A percentile compares a stretch with the other conserved stretches of the same genome.
Conservation (phyloP, 2,888 invertebrate genomes). For the Entomobrya multifasciata region DNA sequence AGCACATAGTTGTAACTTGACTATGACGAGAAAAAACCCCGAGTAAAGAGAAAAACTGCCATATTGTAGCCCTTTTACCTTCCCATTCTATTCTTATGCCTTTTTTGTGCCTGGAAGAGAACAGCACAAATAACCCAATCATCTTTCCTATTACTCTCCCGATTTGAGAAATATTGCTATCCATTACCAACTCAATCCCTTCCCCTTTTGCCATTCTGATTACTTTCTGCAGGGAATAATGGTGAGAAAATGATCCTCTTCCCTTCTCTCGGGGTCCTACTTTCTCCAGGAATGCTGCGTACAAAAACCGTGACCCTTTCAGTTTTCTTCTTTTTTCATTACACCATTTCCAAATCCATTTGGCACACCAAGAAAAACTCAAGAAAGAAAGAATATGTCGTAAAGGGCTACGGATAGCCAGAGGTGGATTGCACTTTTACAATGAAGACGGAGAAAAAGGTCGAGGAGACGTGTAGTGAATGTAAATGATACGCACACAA, state of each 20-base stretch:
- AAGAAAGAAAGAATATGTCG: conserved; percentile 11
- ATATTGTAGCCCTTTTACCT: conserved; percentile 10
- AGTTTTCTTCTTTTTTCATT: conserved; percentile 1
- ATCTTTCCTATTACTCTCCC: conserved; percentile 25
- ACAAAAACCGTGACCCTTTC: conserved; percentile 31
- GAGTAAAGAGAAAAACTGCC: conserved; percentile 11
- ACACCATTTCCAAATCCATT: not conserved
- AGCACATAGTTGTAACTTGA: too few species aligned
- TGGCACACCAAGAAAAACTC: conserved; percentile 2
- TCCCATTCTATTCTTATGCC: too few species aligned
- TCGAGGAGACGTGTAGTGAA: conserved; percentile 4
- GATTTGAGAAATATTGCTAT: conserved; percentile 51
- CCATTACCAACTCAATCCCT: conserved; percentile 41
- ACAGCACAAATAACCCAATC: conserved; percentile 15
- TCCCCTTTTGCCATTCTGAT: conserved; percentile 22
- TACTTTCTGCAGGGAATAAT: conserved; percentile 32
- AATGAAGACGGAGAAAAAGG: conserved; percentile 13
- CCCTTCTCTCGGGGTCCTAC: conserved; percentile 6
- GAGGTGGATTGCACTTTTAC: conserved; percentile 19
- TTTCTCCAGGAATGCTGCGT: conserved; percentile 12
- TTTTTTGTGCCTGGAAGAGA: conserved; percentile 1
- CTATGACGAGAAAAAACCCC: too few species aligned
- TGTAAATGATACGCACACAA: conserved; percentile 40
- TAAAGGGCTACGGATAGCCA: too few species aligned
- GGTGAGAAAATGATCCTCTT: conserved; percentile 36